Percentiles rank a stretch among this genome's conserved stretches.
phyloP scores from a whole-genome alignment of 2,797 vertebrate species.

The Lepus oiostolus region DNA sequence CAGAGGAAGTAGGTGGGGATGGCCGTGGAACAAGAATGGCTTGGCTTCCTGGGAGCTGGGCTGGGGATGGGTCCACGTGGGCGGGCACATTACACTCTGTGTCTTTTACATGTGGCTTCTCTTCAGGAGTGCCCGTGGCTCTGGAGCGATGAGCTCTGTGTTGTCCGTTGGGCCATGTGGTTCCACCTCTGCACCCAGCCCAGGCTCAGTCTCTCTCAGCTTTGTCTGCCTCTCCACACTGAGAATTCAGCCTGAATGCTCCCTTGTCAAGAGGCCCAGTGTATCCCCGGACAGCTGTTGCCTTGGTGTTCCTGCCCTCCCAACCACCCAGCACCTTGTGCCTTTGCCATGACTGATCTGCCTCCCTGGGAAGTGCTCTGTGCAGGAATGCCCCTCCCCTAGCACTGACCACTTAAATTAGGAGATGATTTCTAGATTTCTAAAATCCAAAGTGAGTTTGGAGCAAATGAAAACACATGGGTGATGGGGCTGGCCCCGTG shows the following conservation, averaged over 20 bases:
- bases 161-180: accelerated
- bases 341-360: accelerated
- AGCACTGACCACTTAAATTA: not conserved
- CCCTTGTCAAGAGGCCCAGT: not conserved
- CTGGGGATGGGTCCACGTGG: accelerated
- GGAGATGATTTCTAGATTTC: slow-evolving; percentile 47
- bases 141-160: accelerated
- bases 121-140: not conserved
- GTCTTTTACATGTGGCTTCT: not conserved
- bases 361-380: not conserved
- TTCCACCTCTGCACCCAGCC: not conserved
- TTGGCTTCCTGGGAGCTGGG: not conserved
- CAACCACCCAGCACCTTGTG: not conserved
- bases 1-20: not conserved
- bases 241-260: not conserved
- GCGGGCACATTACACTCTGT: not conserved
- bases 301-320: not conserved
- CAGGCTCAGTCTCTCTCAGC: not conserved
- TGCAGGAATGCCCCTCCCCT: not conserved
- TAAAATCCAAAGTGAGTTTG: slow-evolving; percentile 61
- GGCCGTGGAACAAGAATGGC: accelerated
- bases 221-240: not conserved
- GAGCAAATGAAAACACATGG: slow-evolving; percentile 1
- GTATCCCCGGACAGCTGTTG: not conserved
- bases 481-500: too few relatives aligned